Conservation (phyloP, 2,113 vertebrate genomes). For the Heterocephalus glaber region DNA sequence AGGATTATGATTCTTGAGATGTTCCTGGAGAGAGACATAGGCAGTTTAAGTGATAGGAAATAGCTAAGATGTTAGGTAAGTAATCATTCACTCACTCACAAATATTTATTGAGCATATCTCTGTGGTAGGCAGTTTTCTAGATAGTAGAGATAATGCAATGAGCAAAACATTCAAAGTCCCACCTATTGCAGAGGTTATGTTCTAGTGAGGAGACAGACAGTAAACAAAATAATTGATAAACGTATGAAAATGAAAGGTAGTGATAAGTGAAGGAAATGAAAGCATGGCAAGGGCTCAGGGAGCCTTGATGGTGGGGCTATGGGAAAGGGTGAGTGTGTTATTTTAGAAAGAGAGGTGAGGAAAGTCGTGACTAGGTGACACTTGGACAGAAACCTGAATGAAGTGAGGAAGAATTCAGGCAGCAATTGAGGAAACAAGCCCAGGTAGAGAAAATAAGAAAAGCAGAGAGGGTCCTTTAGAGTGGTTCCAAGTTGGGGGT, state of each 20-base stretch:
- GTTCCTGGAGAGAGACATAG: neutral
- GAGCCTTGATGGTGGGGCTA: neutral
- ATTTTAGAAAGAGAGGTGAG: neutral
- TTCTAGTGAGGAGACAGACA: neutral
- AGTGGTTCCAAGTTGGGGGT: neutral
- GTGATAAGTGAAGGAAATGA: slow-evolving; percentile 43
- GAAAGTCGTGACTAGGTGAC: neutral
- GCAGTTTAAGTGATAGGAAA: neutral
- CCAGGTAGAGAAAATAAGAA: neutral
- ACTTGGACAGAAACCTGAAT: slow-evolving; percentile 5
- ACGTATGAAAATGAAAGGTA: neutral
- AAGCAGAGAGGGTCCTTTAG: neutral
- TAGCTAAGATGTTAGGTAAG: slow-evolving; percentile 17
- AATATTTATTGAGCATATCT: slow-evolving; percentile 25
- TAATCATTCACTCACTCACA: slow-evolving; percentile 21
- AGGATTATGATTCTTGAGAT: neutral
- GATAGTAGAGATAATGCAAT: slow-evolving; percentile 28
- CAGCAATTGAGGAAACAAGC: neutral
- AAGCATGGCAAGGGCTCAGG: neutral
- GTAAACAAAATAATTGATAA: slow-evolving; percentile 4
- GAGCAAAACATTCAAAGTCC: neutral
- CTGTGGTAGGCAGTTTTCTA: slow-evolving; percentile 15
- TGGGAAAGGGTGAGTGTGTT: neutral
- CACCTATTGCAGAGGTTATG: neutral
- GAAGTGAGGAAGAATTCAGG: neutral